Evolutionary conservation across 2,888 invertebrate genomes (phyloP), one percentile per base, ranked within the genome.

Genomic region (Zhengitettix transpicula): DNA sequence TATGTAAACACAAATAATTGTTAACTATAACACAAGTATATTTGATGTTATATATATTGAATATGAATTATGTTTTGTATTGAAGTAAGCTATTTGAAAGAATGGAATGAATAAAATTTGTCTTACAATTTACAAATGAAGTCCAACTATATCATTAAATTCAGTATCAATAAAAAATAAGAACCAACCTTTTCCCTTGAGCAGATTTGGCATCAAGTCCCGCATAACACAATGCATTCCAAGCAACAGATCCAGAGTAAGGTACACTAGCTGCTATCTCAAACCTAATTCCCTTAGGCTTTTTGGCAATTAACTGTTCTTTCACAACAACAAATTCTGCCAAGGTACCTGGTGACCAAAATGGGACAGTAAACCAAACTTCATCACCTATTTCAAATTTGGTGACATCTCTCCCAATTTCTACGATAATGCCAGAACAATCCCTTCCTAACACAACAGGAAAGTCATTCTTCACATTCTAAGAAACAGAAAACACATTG

Each of bases 381-480:
- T 81, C 80, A 67, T 83, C 82, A 1, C 82, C 82, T 28, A 81
- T 74, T 66, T 81, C 80, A 65, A 83, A 75, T 61, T 77, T 72
- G 40, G 72, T 73, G 10, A 82, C 82, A 64, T 74, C 73, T 63
- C 72, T 73, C n/a, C 83, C 83, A 53, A 81, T 74, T 64, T 81
- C 81, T 28, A 79, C 73, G 11, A 83, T 75, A 51, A 81, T 69
- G 42, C 84, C 84, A 11, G 81, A 73, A 68, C 82, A 82, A 68
- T 81, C 81, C 64, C 83, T 74, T 1, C 84, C 84, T 44, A 83
- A 69, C 54, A 77, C 76, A 56, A 83, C 73, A 15, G 82, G 81
- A 63, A 78, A 69, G 62, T 75, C 75, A 52, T 71, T 71, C 56
- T 71, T 68, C 63, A 69, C 72, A 62, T 66, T 66, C 68, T 68